These are phyloP conservation scores for Neosilurus hyrtlii DNA, from an alignment of 2,797 vertebrate genomes.

Conservation along the genomic window DNA sequence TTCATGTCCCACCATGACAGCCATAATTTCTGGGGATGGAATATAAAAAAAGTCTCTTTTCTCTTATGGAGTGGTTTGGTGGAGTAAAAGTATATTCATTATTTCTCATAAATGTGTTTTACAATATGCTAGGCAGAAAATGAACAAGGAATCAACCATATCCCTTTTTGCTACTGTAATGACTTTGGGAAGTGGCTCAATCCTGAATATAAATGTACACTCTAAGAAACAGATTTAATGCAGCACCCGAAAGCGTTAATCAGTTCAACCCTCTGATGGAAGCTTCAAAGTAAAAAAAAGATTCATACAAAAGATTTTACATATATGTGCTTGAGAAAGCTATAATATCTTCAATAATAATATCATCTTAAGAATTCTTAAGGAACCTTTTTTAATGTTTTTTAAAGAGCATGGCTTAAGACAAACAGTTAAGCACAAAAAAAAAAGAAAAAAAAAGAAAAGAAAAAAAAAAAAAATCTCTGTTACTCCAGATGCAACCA, in stretches of 20 bases:
- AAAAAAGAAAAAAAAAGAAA: too few relatives aligned
- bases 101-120: too few relatives aligned
- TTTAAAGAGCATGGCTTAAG: not conserved
- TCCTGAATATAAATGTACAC: not conserved
- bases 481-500: not conserved
- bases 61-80: too few relatives aligned
- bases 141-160: too few relatives aligned
- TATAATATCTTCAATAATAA: too few relatives aligned
- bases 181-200: not conserved
- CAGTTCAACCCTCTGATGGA: not conserved
- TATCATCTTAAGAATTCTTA: not conserved
- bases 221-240: not conserved
- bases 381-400: not conserved
- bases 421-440: not conserved
- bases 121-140: too few relatives aligned
- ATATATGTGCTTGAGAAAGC: not conserved
- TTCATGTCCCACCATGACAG: too few relatives aligned
- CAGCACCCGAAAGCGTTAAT: not conserved
- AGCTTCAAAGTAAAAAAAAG: not conserved
- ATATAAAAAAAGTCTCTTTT: too few relatives aligned
- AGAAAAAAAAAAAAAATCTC: not conserved
- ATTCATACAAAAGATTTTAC: not conserved
- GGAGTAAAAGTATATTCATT: too few relatives aligned
- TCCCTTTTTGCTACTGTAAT: too few relatives aligned
- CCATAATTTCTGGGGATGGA: too few relatives aligned